These are phyloP conservation scores for Lapara coniferarum DNA, from an alignment of 2,888 invertebrate species.

Conservation along the genomic window DNA sequence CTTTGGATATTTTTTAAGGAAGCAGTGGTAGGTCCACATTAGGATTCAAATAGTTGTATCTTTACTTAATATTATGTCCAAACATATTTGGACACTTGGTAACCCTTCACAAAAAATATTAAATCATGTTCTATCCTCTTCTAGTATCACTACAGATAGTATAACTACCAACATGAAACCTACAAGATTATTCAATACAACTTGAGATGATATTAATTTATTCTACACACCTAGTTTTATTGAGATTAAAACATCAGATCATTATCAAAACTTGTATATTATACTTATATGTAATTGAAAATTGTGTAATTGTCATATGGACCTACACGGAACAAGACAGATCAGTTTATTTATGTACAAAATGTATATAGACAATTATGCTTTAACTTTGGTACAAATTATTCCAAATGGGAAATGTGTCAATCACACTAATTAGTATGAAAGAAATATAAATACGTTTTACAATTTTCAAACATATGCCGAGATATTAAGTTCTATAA, in stretches of 20 bases:
- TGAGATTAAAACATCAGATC: conserved; percentile 10
- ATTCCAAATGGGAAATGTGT: not conserved
- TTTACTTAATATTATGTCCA: not conserved
- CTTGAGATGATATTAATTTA: not conserved
- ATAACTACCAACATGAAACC: not conserved
- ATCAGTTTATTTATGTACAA: not conserved
- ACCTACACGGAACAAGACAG: not conserved
- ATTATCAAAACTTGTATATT: not conserved
- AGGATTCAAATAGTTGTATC: too few relatives aligned
- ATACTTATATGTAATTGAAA: not conserved
- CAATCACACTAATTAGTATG: not conserved
- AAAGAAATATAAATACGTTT: not conserved
- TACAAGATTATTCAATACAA: not conserved
- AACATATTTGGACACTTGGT: not conserved
- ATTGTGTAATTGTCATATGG: not conserved
- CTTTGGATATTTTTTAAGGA: not conserved
- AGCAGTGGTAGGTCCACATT: not conserved
- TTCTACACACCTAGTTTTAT: too few relatives aligned
- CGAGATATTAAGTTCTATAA: too few relatives aligned
- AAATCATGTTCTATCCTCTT: not conserved
- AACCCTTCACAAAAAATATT: not conserved
- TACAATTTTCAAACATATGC: not conserved
- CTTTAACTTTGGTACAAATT: not conserved
- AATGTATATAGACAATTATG: not conserved
- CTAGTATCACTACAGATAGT: not conserved